phyloP scores from a whole-genome alignment of 2,113 vertebrate genomes.

The Gambusia holbrooki region DNA sequence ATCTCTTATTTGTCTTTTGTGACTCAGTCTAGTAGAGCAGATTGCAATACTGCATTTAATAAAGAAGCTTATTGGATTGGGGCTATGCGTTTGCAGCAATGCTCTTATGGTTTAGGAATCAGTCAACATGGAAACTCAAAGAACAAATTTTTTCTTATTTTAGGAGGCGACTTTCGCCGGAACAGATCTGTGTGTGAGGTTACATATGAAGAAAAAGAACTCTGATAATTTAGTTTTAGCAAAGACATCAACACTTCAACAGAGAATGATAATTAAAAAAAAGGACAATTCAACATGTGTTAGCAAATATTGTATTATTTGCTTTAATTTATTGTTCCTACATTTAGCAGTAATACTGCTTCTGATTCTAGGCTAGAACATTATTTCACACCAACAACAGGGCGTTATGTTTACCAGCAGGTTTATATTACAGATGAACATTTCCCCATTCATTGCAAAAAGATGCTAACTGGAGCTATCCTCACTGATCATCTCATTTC shows the following conservation, averaged over 20 bases:
- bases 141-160: neutral
- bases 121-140: conserved; percentile 6
- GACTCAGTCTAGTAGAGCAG: neutral
- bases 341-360: conserved; percentile 2
- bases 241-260: neutral
- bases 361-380: too few relatives aligned
- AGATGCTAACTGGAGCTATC: neutral
- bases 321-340: neutral
- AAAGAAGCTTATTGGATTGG: conserved; percentile 28
- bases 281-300: neutral
- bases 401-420: too few relatives aligned
- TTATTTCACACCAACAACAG: too few relatives aligned
- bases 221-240: neutral
- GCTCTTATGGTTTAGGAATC: conserved; percentile 6
- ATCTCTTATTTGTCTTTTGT: neutral
- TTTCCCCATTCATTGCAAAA: neutral
- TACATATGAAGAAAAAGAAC: neutral
- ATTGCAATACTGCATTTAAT: conserved; percentile 28
- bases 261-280: neutral
- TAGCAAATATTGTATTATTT: too few relatives aligned
- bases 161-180: neutral
- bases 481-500: neutral
- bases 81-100: conserved; percentile 6
- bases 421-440: too few relatives aligned
- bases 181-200: neutral